These are phyloP conservation scores for Halotydeus destructor DNA, from an alignment of 1,140 invertebrate species.

Conservation along the genomic window DNA sequence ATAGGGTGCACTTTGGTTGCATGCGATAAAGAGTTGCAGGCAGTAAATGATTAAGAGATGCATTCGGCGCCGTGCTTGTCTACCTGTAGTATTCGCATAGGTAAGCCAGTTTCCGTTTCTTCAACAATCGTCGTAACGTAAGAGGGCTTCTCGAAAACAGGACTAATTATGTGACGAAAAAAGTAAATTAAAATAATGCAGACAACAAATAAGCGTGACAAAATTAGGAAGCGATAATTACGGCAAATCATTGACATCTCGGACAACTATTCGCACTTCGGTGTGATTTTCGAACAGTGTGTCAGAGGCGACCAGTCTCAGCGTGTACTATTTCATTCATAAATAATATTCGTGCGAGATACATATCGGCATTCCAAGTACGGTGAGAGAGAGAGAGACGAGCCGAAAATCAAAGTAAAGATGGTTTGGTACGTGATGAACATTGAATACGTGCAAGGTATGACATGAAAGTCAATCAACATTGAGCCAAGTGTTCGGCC, in stretches of 20 bases:
- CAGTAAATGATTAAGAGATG: not conserved
- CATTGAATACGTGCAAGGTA: not conserved
- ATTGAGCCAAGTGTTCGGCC: no score
- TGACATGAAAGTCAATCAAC: not conserved
- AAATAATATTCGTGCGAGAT: no score
- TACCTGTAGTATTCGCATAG: slow-evolving; percentile 38
- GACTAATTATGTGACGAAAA: no score
- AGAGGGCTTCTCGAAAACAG: slow-evolving; percentile 42
- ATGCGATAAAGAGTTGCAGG: not conserved
- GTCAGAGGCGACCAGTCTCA: slow-evolving; percentile 63
- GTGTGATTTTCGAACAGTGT: slow-evolving; percentile 61
- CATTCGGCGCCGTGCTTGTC: not conserved
- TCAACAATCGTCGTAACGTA: slow-evolving; percentile 45
- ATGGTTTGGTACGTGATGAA: not conserved
- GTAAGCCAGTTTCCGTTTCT: slow-evolving; percentile 36
- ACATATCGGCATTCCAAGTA: no score
- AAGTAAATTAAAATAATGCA: no score
- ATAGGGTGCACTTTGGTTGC: no score
- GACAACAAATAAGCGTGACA: no score
- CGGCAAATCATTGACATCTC: slow-evolving; percentile 53
- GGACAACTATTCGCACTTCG: slow-evolving; percentile 46
- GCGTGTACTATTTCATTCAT: slow-evolving; percentile 54
- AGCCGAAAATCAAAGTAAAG: slow-evolving; percentile 3
- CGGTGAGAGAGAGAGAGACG: not conserved
- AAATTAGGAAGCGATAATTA: no score